Percentiles rank a stretch among this genome's conserved stretches.
These are phyloP conservation scores for Tetheella fluctuosa DNA, from an alignment of 2,888 invertebrate species.

Conservation along the genomic window DNA sequence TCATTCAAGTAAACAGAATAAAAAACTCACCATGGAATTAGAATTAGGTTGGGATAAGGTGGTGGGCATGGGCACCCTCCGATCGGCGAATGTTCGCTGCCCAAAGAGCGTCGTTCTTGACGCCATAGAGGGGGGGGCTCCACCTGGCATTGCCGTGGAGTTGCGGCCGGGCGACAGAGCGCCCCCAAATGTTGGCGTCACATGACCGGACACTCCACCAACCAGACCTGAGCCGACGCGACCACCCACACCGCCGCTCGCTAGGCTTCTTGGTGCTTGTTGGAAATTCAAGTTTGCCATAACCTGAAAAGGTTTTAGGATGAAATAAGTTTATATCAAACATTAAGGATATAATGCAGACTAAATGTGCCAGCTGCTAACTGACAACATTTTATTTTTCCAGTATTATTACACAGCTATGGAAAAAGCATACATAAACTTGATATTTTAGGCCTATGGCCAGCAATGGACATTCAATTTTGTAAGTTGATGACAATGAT, in stretches of 20 bases:
- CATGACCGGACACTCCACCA: constrained; percentile 86
- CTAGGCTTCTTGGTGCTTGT: constrained; percentile 94
- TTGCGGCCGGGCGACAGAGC: constrained; percentile 77
- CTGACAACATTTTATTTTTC: too few species aligned
- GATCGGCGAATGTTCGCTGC: constrained; percentile 91
- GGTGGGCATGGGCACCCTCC: constrained; percentile 87
- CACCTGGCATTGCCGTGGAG: constrained; percentile 75
- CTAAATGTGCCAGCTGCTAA: background rate
- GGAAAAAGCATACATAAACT: too few species aligned
- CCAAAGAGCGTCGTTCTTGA: constrained; percentile 88
- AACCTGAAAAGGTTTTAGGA: constrained; percentile 81
- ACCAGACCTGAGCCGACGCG: constrained; percentile 88
- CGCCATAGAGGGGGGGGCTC: constrained; percentile 84
- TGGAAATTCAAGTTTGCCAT: constrained; percentile 97
- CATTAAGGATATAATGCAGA: background rate
- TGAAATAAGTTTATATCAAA: background rate
- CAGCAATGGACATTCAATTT: too few species aligned
- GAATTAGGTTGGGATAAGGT: constrained; percentile 82
- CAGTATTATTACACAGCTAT: too few species aligned
- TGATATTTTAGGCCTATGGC: too few species aligned
- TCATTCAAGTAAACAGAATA: background rate
- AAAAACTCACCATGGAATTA: constrained; percentile 76
- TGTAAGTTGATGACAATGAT: too few species aligned
- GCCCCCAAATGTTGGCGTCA: constrained; percentile 81
- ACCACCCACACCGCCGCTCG: constrained; percentile 86